These are phyloP conservation scores for Apamea crenata DNA, from an alignment of 2,888 invertebrate genomes.

Conservation along the genomic window DNA sequence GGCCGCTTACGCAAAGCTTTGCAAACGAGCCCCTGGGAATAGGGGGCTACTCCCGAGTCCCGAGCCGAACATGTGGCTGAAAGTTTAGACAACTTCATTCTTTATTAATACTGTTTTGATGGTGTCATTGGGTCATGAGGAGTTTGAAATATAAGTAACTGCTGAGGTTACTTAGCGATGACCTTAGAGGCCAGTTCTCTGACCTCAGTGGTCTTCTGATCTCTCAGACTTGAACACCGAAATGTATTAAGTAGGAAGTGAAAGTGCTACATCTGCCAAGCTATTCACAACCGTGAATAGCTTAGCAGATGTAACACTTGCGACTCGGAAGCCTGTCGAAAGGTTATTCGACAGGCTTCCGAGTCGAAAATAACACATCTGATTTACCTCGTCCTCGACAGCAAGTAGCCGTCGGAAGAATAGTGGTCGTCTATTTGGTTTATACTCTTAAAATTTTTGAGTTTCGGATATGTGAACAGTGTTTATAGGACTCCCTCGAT, in stretches of 20 bases:
- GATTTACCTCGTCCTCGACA: too few species aligned
- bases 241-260: not conserved
- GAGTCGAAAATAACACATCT: too few species aligned
- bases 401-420: too few species aligned
- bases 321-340: too few species aligned
- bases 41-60: constrained; percentile 31
- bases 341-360: too few species aligned
- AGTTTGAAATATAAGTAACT: not conserved
- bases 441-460: too few species aligned
- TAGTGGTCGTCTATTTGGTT: too few species aligned
- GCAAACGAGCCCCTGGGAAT: constrained; percentile 57
- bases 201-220: not conserved
- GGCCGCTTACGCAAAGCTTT: constrained; percentile 52
- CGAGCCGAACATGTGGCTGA: constrained; percentile 21
- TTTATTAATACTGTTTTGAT: constrained; percentile 53
- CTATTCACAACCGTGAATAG: too few species aligned
- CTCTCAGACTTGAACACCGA: not conserved
- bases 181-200: not conserved
- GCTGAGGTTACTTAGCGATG: not conserved
- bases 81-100: constrained; percentile 45
- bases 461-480: too few species aligned
- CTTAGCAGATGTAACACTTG: too few species aligned
- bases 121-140: not conserved
- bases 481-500: too few species aligned
- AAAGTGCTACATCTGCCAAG: not conserved